Base-by-base conservation (phyloP, 2,113 vertebrate genomes). In the Oxyruncus cristatus region DNA sequence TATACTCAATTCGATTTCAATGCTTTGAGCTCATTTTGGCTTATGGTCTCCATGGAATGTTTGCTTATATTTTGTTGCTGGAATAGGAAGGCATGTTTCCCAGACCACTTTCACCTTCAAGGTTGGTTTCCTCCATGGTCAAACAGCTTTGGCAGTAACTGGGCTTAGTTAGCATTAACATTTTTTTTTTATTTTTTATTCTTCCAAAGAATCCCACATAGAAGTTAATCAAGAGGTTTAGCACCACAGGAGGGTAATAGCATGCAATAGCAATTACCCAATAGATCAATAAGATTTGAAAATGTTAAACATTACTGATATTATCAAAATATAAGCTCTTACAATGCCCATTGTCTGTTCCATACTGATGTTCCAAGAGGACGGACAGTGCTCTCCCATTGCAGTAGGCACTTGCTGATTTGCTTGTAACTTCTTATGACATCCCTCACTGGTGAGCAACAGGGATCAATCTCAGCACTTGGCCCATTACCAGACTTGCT, bases 361-460 rank as follows among this genome's bases (percentile, higher is more conserved):
- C 37, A 28, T 11, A 41, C 5, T 10, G 55, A 28, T 50, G 9
- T 52, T 49, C 78, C 28, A 47, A 15, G 7, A 62, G 24, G 26
- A 41, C 8, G 21, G 55, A 41, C 33, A 65, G 33, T 15, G 8
- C 6, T 75, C 6, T 90, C 6, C 35, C 21, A 50, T 2, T 77
- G 53, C 17, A 85, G 30, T 3, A 47, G 35, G 5, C 14, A 12
- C 23, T 66, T 44, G 24, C 44, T 70, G 50, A 17, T 81, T 61
- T 84, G 5, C 27, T 46, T 2, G 0, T 32, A 32, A 8, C 14
- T n/a, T 85, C 24, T 62, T 39, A 18, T 1, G 5, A 17, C 32
- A 10, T 14, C 23, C 4, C 4, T 63, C 46, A 66, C 5, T 0
- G 0, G 7, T 39, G 28, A 68, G 35, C 19, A 30, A 19, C 9